phyloP scores from a whole-genome alignment of 2,113 vertebrate genomes.

The Muntiacus reevesi region DNA sequence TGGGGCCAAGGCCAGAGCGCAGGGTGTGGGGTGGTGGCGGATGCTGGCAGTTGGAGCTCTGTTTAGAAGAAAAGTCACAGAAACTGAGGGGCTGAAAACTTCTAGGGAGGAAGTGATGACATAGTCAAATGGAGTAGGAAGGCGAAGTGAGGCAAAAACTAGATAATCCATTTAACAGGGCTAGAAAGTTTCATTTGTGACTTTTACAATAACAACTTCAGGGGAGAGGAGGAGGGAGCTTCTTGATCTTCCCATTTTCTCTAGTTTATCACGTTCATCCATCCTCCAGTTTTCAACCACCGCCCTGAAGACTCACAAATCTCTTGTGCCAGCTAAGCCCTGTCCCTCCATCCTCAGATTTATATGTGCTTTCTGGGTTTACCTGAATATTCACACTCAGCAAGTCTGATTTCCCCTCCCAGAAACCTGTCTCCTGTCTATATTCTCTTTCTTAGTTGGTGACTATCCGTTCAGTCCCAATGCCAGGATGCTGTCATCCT shows the following conservation, averaged over 20 bases:
- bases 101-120: background rate
- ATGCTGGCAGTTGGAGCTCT: background rate
- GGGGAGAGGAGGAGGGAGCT: background rate
- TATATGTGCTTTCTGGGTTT: background rate
- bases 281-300: background rate
- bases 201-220: background rate
- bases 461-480: background rate
- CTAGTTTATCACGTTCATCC: background rate
- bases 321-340: background rate
- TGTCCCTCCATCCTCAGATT: background rate
- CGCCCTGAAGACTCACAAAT: background rate
- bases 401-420: background rate
- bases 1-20: too few species aligned
- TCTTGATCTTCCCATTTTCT: background rate
- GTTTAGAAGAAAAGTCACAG: background rate
- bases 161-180: background rate
- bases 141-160: background rate
- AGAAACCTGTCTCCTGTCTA: background rate
- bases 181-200: background rate
- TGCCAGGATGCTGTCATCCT: background rate
- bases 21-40: accelerated
- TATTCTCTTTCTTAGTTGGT: background rate
- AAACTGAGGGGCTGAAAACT: background rate
- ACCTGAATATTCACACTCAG: background rate
- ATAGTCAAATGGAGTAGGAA: background rate